These are phyloP conservation scores for Toxostoma redivivum DNA, from an alignment of 2,113 vertebrate genomes.

Conservation along the genomic window DNA sequence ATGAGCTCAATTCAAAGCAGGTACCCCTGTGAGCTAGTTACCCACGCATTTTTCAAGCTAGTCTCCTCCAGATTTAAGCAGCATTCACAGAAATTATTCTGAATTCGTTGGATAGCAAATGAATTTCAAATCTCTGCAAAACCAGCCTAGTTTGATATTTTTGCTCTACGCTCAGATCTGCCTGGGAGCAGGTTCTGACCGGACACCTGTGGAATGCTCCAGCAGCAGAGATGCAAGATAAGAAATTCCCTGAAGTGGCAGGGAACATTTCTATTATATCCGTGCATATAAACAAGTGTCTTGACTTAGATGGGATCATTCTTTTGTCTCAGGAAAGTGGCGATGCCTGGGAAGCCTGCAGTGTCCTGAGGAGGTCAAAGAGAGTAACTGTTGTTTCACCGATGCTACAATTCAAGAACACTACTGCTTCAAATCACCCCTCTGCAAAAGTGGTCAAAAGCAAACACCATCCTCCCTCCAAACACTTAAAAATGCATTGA, in stretches of 20 bases:
- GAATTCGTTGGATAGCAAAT: background rate
- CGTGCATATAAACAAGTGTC: background rate
- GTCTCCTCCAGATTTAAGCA: background rate
- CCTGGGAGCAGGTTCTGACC: background rate
- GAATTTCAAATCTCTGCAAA: background rate
- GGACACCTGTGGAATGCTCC: conserved; percentile 30
- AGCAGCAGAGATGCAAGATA: background rate
- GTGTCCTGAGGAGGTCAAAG: background rate
- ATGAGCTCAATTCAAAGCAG: background rate
- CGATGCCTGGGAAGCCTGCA: background rate
- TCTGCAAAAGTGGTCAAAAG: background rate
- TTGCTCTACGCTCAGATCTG: background rate
- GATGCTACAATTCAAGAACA: background rate
- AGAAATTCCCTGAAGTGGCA: background rate
- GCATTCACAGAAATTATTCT: background rate
- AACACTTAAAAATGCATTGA: background rate
- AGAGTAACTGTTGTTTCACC: background rate
- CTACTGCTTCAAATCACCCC: background rate
- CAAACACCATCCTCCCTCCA: background rate
- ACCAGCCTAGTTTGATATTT: background rate
- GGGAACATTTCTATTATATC: background rate
- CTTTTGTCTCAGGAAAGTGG: background rate
- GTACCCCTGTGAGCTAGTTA: background rate
- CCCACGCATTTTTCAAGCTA: background rate
- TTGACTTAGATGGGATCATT: background rate